Conservation (phyloP, 2,797 vertebrate species). For the Xerus rutilus region DNA sequence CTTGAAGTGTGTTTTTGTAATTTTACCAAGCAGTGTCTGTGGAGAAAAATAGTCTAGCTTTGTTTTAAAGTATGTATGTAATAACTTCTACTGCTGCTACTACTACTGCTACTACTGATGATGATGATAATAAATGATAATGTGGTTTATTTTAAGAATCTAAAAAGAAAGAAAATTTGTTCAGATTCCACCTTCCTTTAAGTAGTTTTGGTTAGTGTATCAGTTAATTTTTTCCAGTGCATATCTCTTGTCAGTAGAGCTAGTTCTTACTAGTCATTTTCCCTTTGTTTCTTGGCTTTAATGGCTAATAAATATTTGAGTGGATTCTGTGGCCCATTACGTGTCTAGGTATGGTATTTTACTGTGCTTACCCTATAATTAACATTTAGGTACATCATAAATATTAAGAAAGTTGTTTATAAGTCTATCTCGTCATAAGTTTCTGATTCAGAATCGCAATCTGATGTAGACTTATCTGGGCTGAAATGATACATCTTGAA, state of each 20-base stretch:
- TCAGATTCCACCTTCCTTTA: background rate
- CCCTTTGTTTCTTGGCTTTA: conserved; percentile 9
- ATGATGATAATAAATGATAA: background rate
- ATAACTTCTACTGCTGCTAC: background rate
- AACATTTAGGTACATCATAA: background rate
- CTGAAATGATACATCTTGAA: conserved; percentile 23
- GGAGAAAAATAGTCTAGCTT: conserved; percentile 13
- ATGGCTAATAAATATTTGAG: background rate
- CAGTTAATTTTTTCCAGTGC: background rate
- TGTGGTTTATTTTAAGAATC: background rate
- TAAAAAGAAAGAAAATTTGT: background rate
- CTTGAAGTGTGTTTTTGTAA: background rate
- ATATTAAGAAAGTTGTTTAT: background rate
- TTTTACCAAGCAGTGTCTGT: background rate
- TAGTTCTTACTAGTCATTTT: background rate
- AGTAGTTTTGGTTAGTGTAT: background rate
- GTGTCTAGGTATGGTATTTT: background rate
- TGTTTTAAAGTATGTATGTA: background rate
- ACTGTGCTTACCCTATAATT: background rate
- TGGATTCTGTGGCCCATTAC: background rate
- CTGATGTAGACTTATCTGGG: background rate
- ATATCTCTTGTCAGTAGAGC: background rate
- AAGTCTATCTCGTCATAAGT: background rate
- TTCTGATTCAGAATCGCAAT: background rate
- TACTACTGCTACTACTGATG: background rate